A percentile compares a stretch with the other conserved stretches of the same genome.
Evolutionary conservation across 2,113 vertebrate genomes (phyloP).

Genomic region (Rhizomys pruinosus): DNA sequence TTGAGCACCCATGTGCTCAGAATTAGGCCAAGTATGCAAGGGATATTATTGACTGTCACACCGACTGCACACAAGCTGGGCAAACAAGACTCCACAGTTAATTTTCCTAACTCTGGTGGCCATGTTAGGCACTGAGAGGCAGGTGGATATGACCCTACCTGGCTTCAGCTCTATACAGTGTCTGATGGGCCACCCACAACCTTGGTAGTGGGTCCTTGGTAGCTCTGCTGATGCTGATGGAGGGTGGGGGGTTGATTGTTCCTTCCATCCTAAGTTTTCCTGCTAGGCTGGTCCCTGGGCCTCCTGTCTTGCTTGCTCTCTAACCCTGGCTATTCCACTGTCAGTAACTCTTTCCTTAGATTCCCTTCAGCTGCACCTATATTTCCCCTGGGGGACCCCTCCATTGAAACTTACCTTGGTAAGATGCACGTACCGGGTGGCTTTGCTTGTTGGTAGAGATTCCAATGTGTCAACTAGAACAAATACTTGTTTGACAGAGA

Average conservation of each 20-base stretch:
- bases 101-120: not conserved
- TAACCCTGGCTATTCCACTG: not conserved
- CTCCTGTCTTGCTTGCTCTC: not conserved
- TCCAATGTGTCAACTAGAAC: constrained; percentile 37
- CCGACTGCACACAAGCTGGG: not conserved
- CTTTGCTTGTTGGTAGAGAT: constrained; percentile 59
- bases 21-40: not conserved
- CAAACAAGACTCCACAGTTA: not conserved
- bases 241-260: not conserved
- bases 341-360: constrained; percentile 8
- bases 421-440: constrained; percentile 32
- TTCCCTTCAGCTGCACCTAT: constrained; percentile 20
- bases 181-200: no score
- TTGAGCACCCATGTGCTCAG: not conserved
- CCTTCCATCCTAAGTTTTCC: not conserved
- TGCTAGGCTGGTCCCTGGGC: not conserved
- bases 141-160: not conserved
- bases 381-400: constrained; percentile 1
- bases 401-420: constrained; percentile 37
- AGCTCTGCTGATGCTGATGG: no score
- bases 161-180: not conserved
- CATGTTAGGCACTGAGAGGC: not conserved
- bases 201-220: no score
- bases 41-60: not conserved
- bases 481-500: constrained; percentile 59